Evolutionary conservation across 2,113 vertebrate species (phyloP).

Genomic region (Triplophysa rosa): DNA sequence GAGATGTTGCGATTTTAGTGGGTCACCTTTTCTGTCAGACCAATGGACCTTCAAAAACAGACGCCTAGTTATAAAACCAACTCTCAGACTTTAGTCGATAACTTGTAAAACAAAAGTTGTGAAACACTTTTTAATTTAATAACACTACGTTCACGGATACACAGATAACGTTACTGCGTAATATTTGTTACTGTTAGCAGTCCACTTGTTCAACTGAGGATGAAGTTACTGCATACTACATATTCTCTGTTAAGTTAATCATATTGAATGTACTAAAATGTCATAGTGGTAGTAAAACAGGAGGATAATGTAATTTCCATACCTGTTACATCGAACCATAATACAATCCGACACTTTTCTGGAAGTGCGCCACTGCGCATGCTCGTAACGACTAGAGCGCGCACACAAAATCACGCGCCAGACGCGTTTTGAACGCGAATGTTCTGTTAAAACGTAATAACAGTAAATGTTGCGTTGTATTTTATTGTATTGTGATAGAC

Average conservation of each 20-base stretch:
- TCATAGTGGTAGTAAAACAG: background rate
- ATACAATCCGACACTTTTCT: background rate
- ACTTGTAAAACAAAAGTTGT: background rate
- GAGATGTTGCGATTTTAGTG: background rate
- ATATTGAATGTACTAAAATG: background rate
- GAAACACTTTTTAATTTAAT: background rate
- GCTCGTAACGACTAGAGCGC: background rate
- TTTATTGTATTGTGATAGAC: background rate
- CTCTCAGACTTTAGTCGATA: background rate
- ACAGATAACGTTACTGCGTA: background rate
- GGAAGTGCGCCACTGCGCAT: constrained; percentile 11
- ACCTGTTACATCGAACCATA: background rate
- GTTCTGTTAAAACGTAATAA: too few relatives aligned
- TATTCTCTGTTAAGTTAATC: background rate
- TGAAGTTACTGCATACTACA: background rate
- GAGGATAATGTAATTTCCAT: background rate
- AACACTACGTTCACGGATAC: background rate
- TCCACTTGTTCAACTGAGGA: background rate
- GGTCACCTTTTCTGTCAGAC: constrained; percentile 4
- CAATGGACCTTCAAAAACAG: background rate
- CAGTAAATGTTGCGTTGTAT: too few relatives aligned
- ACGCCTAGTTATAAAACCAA: background rate
- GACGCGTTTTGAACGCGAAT: background rate
- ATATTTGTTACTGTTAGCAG: background rate
- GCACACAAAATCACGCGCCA: background rate